phyloP scores from a whole-genome alignment of 2,888 invertebrate species.

The Lamellibrachia columna region DNA sequence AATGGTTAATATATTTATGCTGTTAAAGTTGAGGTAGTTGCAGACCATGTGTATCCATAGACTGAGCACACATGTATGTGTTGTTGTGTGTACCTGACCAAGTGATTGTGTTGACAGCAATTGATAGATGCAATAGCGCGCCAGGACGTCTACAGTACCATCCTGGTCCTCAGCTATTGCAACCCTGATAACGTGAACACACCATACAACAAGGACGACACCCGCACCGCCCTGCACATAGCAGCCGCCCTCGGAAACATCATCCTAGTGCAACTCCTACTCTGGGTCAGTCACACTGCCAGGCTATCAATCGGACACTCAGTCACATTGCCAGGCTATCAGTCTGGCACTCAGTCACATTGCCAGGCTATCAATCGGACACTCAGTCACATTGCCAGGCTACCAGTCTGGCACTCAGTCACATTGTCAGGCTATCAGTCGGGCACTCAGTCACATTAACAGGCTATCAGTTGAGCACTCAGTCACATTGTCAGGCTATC shows the following conservation, averaged over 20 bases:
- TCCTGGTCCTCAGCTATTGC: conserved; percentile 65
- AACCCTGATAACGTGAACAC: conserved; percentile 79
- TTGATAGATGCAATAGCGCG: conserved; percentile 66
- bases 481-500: neutral
- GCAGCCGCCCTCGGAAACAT: conserved; percentile 85
- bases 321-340: too few relatives aligned
- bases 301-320: neutral
- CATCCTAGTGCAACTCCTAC: conserved; percentile 88
- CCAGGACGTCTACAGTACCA: conserved; percentile 68
- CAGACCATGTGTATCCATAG: too few relatives aligned
- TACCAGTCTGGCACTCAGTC: neutral
- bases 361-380: too few relatives aligned
- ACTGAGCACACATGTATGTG: neutral
- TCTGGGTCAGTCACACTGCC: conserved; percentile 79
- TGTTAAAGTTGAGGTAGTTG: too few relatives aligned
- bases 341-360: too few relatives aligned
- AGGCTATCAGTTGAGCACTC: neutral
- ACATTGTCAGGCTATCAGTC: too few relatives aligned
- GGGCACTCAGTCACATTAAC: neutral
- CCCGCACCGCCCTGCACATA: conserved; percentile 85
- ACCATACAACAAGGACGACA: conserved; percentile 78
- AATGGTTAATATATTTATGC: too few relatives aligned
- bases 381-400: neutral
- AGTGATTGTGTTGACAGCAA: conserved; percentile 66
- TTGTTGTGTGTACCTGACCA: neutral